A percentile compares a stretch with the other conserved stretches of the same genome.
These are phyloP conservation scores for Aphis craccivora DNA, from an alignment of 1,140 invertebrate species.

Conservation along the genomic window DNA sequence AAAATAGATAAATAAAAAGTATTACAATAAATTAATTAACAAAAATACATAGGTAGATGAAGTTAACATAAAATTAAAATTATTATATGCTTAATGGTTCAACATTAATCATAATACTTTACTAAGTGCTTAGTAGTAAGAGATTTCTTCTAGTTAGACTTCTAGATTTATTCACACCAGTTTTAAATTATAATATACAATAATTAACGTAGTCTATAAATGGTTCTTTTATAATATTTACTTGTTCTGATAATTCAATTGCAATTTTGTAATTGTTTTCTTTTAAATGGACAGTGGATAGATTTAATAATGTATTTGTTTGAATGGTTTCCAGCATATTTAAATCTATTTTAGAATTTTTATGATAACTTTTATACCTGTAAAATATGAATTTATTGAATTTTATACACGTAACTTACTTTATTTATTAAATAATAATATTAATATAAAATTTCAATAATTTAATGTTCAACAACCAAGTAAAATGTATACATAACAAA, in stretches of 20 bases:
- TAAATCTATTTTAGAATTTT: conserved; percentile 27
- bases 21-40: too few relatives aligned
- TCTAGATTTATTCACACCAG: not conserved
- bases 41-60: too few relatives aligned
- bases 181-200: not conserved
- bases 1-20: too few relatives aligned
- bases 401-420: not conserved
- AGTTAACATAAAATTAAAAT: too few relatives aligned
- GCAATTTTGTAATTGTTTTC: conserved; percentile 69
- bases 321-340: not conserved
- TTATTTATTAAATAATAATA: not conserved
- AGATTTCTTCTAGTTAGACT: not conserved
- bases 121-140: not conserved
- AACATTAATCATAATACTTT: not conserved
- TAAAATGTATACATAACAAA: not conserved
- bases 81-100: not conserved
- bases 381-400: not conserved
- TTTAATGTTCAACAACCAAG: not conserved
- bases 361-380: conserved; percentile 45
- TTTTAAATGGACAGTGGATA: conserved; percentile 75
- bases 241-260: conserved; percentile 72
- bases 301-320: conserved; percentile 68
- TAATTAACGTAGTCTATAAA: not conserved
- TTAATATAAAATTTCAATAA: not conserved
- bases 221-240: conserved; percentile 62